These are phyloP conservation scores for Conomelus anceps DNA, from an alignment of 2,888 invertebrate genomes.

Conservation along the genomic window DNA sequence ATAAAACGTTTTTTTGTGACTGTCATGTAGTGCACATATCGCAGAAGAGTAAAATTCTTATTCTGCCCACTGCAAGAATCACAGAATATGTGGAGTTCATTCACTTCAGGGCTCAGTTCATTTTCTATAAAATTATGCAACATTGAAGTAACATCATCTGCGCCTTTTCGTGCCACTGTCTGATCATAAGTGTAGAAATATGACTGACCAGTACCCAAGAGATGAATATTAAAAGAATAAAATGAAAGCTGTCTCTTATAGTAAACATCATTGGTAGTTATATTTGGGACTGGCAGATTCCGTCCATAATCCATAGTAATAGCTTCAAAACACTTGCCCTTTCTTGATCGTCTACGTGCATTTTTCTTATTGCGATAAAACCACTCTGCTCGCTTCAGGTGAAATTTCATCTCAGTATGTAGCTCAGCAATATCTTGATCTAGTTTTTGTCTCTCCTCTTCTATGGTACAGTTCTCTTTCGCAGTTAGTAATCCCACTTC, in stretches of 20 bases:
- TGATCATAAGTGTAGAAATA: slow-evolving; percentile 15
- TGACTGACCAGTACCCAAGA: background rate
- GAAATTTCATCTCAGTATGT: background rate
- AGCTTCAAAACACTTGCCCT: background rate
- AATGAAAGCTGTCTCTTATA: slow-evolving; percentile 7
- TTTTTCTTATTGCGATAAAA: slow-evolving; percentile 12
- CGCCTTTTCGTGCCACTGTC: slow-evolving; percentile 11
- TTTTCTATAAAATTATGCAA: slow-evolving; percentile 1
- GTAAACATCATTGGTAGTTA: slow-evolving; percentile 18
- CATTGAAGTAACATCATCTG: slow-evolving; percentile 13
- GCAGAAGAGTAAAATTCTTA: slow-evolving; percentile 14
- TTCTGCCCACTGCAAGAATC: slow-evolving; percentile 19
- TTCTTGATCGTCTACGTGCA: background rate
- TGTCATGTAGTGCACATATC: slow-evolving; percentile 5
- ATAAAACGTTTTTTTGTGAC: background rate
- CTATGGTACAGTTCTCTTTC: background rate
- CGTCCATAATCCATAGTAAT: slow-evolving; percentile 7
- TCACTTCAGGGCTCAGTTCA: background rate
- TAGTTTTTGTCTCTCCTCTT: background rate
- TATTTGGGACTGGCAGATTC: slow-evolving; percentile 7
- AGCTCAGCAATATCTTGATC: background rate
- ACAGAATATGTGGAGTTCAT: slow-evolving; percentile 9
- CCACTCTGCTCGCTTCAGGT: background rate
- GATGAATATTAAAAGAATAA: slow-evolving; percentile 8
- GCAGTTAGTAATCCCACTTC: too few relatives aligned